Evolutionary conservation across 2,113 vertebrate species (phyloP), one percentile per base, ranked within the genome.

Genomic region (Bos indicus): DNA sequence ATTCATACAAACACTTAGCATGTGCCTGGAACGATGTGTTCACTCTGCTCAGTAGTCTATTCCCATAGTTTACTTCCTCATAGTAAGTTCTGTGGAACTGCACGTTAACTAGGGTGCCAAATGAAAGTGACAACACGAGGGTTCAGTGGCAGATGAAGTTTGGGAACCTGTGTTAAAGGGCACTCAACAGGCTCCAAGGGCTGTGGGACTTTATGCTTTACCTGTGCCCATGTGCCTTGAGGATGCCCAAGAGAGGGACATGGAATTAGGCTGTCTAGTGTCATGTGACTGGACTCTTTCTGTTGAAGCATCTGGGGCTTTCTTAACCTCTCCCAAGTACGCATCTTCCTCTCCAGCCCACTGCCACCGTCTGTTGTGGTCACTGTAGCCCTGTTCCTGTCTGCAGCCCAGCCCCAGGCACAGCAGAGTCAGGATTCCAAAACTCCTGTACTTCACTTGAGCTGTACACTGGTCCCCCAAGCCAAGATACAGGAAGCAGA

Each of bases 291-390:
- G 2, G 57, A 30, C 48, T 43, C 36, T 28, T 48, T 82, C n/a
- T 11, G 5, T 6, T 23, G 78, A 56, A 90, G 40, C 60, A 4
- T 13, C 51, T 11, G 33, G 40, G 36, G 30, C 78, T 56, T 48
- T 16, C 46, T 30, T 14, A 16, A 77, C 14, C 5, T 14, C 16
- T 48, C 48, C 40, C 0, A 0, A 64, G 57, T 0, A 1, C 4
- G 19, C 8, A 7, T 81, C 43, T n/a, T 43, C 43, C 57, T 88
- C 57, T 81, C 43, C 16, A 7, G 17, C 48, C 81, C 15, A 28
- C n/a, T 51, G 33, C 25, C 51, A 28, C 46, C 1, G 0, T 56
- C 36, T 16, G 21, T 7, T 23, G 28, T 43, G 7, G 52, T 33
- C 19, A 1, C 56, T 2, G 0, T 3, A 5, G 21, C 13, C 26